These are phyloP conservation scores for Troglohyphantes excavatus DNA, from an alignment of 2,888 invertebrate genomes.

Conservation along the genomic window DNA sequence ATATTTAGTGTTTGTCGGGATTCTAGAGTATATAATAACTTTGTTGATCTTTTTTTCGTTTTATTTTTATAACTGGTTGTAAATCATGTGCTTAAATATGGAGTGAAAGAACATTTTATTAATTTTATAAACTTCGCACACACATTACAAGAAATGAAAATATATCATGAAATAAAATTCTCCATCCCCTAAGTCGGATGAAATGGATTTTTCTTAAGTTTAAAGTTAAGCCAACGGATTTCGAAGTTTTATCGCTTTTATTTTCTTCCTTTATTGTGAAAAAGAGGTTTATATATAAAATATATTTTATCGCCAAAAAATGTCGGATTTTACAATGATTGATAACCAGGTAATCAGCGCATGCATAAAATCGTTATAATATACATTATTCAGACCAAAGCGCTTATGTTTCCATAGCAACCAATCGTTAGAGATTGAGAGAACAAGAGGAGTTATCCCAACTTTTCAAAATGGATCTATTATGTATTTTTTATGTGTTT, in stretches of 20 bases:
- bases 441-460: conserved; percentile 70
- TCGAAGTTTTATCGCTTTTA: conserved; percentile 44
- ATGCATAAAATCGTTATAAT: conserved; percentile 75
- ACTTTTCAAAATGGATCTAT: conserved; percentile 71
- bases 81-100: not conserved
- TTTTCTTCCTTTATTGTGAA: conserved; percentile 57
- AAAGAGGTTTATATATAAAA: conserved; percentile 66
- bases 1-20: not conserved
- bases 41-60: not conserved
- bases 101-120: not conserved
- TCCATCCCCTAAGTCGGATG: conserved; percentile 2
- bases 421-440: conserved; percentile 73
- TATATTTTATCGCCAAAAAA: conserved; percentile 61
- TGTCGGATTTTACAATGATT: conserved; percentile 75
- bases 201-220: conserved; percentile 29
- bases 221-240: conserved; percentile 54
- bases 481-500: conserved; percentile 68
- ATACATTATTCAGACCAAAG: conserved; percentile 72
- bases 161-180: conserved; percentile 25
- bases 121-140: not conserved
- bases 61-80: not conserved
- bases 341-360: conserved; percentile 72
- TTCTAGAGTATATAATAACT: not conserved
- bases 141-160: not conserved
- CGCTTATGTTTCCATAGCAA: conserved; percentile 70